phyloP scores from a whole-genome alignment of 2,113 vertebrate genomes.

The Synchiropus splendidus region DNA sequence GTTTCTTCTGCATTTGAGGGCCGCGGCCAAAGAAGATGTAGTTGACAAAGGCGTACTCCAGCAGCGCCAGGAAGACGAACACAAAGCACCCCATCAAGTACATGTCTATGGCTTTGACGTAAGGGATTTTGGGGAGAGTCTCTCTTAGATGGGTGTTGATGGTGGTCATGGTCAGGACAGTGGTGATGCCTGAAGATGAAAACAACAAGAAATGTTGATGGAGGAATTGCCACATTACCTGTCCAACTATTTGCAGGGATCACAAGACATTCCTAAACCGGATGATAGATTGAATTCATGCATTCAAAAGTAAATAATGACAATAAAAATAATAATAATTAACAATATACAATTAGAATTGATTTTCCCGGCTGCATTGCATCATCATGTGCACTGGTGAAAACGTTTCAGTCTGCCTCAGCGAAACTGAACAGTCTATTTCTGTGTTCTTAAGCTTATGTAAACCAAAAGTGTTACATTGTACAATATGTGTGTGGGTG shows the following conservation, averaged over 20 bases:
- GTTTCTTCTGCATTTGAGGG: slow-evolving; percentile 86
- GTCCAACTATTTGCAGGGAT: too few species aligned
- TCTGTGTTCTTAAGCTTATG: slow-evolving; percentile 47
- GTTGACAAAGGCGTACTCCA: slow-evolving; percentile 92
- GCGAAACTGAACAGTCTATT: slow-evolving; percentile 33
- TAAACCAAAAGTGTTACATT: slow-evolving; percentile 36
- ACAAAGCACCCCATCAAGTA: slow-evolving; percentile 95
- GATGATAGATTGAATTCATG: too few species aligned
- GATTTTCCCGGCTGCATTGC: too few species aligned
- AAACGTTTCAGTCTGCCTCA: slow-evolving; percentile 17
- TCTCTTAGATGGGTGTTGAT: slow-evolving; percentile 90
- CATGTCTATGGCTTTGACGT: slow-evolving; percentile 93
- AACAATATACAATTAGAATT: too few species aligned
- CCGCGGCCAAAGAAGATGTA: slow-evolving; percentile 92
- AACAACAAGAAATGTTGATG: background rate
- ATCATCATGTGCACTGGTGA: too few species aligned
- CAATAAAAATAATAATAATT: too few species aligned
- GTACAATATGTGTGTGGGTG: slow-evolving; percentile 26
- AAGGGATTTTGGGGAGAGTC: slow-evolving; percentile 87
- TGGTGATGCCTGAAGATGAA: slow-evolving; percentile 78
- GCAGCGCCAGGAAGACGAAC: slow-evolving; percentile 89
- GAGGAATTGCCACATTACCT: too few species aligned
- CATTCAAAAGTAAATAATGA: too few species aligned
- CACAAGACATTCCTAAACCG: background rate
- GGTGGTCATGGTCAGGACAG: slow-evolving; percentile 92